phyloP scores from a whole-genome alignment of 1,140 invertebrate species.

The Diorhabda sublineata region DNA sequence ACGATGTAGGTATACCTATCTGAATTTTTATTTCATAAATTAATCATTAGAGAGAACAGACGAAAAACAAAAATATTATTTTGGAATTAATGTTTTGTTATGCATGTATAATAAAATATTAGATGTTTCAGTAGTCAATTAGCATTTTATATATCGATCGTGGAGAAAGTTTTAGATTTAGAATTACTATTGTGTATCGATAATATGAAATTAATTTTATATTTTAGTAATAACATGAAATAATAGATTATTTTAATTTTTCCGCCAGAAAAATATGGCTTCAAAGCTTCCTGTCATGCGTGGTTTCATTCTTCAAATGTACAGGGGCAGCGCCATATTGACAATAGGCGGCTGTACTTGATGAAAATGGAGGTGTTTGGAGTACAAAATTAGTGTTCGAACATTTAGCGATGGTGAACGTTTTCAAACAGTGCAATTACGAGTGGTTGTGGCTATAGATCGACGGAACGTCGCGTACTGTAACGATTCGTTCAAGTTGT shows the following conservation, averaged over 20 bases:
- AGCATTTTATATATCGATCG: too few relatives aligned
- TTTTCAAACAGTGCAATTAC: constrained; percentile 8
- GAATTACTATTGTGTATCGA: too few relatives aligned
- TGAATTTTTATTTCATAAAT: too few relatives aligned
- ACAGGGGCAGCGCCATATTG: constrained; percentile 41
- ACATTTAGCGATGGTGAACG: constrained; percentile 25
- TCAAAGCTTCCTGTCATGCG: constrained; percentile 38
- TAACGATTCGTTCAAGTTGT: constrained; percentile 8
- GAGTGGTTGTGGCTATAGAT: constrained; percentile 10
- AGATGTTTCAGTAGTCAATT: too few relatives aligned
- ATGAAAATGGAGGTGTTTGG: constrained; percentile 35
- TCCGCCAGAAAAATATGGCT: background rate
- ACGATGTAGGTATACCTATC: too few relatives aligned
- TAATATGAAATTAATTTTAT: background rate
- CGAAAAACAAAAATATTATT: too few relatives aligned
- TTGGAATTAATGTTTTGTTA: too few relatives aligned
- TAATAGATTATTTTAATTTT: constrained; percentile 7
- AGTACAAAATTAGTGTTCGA: constrained; percentile 22
- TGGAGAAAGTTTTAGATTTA: too few relatives aligned
- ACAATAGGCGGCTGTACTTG: constrained; percentile 40
- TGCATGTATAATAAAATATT: too few relatives aligned
- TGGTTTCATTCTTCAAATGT: constrained; percentile 19
- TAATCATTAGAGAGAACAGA: too few relatives aligned
- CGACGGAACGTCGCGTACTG: background rate
- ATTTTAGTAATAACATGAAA: background rate